Base-by-base conservation (phyloP, 2,113 vertebrate genomes). In the Pycnonotus jocosus region DNA sequence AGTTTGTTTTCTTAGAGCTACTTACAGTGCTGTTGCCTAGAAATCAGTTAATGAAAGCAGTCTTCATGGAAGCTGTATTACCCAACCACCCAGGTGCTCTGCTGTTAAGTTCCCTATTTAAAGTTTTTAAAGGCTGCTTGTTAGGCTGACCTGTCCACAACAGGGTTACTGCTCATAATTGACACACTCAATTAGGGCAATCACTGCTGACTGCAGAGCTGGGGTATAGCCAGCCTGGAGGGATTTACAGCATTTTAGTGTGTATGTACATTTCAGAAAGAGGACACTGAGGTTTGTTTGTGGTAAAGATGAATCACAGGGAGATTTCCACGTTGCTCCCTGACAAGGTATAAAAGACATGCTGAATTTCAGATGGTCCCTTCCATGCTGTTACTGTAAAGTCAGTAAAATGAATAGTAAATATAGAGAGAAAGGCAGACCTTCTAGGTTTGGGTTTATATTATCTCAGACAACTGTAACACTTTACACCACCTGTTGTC, bases 21-120 rank as follows among this genome's bases (percentile, higher is more conserved):
- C 90, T 74, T 78, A 79, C 44, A 95, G 91, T 92, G 81, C 80
- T 97, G 93, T 92, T 95, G 76, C 88, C 89, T 71, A 73, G 94
- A 92, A 94, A 81, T 84, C 50, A 70, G 77, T 51, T 86, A 86
- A 68, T 73, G 73, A 97, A 90, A 93, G 79, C 80, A 50, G 70
- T 70, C 40, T 91, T 84, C 44, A 4, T 77, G 93, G 88, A 68
- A 88, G 86, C 65, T 4, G 0, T 62, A 64, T 73, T 86, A 90
- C 81, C 53, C 90, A 73, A 45, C 68, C 79, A 66, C 64, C 44
- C 77, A 84, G 88, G 79, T 54, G 42, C 58, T 90, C 38, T 70
- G 57, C 86, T 92, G 69, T 83, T 95, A 79, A 76, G 77, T 80
- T 96, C 91, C 81, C 51, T 91, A n/a, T 90, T 95, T 90, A 81